Percentiles rank a stretch among this genome's conserved stretches.
phyloP scores from a whole-genome alignment of 2,888 invertebrate genomes.

The Cheilosia vulpina region DNA sequence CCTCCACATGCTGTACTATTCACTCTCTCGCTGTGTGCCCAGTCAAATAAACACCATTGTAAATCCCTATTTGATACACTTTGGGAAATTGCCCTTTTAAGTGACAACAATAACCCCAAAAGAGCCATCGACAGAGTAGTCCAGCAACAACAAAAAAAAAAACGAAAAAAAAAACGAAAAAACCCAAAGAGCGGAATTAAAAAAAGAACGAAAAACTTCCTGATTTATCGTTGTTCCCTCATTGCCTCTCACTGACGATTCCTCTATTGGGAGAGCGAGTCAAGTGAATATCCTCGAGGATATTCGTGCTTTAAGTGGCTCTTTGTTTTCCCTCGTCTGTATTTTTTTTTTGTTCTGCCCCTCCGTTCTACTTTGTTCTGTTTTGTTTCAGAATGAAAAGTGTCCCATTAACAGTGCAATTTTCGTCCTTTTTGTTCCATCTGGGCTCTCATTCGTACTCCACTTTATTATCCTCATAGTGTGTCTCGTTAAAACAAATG shows the following conservation, averaged over 20 bases:
- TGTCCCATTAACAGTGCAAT: conserved; percentile 68
- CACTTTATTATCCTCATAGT: conserved; percentile 43
- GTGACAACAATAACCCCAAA: conserved; percentile 76
- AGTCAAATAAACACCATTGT: conserved; percentile 71
- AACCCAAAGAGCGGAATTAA: conserved; percentile 41
- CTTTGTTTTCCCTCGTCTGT: conserved; percentile 54
- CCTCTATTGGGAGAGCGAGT: conserved; percentile 62
- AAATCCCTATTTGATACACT: conserved; percentile 75
- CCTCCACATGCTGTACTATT: neutral
- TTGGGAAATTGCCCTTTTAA: conserved; percentile 74
- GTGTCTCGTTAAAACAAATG: conserved; percentile 66
- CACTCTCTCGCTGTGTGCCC: conserved; percentile 21
- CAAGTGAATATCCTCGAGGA: conserved; percentile 71
- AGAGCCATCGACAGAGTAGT: conserved; percentile 69
- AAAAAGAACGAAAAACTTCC: conserved; percentile 62
- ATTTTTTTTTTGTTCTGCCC: conserved; percentile 15
- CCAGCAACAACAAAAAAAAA: conserved; percentile 34
- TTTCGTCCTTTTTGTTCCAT: conserved; percentile 38
- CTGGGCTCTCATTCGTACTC: conserved; percentile 22
- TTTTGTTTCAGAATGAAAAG: conserved; percentile 55
- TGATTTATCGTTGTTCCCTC: conserved; percentile 68
- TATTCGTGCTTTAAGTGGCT: conserved; percentile 72
- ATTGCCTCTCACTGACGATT: conserved; percentile 24
- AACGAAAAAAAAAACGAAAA: conserved; percentile 26
- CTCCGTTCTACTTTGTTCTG: conserved; percentile 9